Evolutionary conservation across 2,888 invertebrate species (phyloP), one percentile per base, ranked within the genome.

Genomic region (Lycophotia porphyrea): DNA sequence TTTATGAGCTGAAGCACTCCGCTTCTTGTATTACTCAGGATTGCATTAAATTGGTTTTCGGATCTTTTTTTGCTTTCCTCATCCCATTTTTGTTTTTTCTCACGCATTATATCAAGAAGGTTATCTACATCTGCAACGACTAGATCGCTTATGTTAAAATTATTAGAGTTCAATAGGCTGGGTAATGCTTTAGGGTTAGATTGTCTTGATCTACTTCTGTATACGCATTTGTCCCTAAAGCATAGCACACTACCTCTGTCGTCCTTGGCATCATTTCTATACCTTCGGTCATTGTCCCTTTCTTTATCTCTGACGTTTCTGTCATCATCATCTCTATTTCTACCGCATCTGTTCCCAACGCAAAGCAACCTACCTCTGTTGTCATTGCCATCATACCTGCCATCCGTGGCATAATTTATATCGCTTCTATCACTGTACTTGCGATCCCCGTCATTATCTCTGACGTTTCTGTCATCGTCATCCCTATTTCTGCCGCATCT

Each of bases 151-250:
- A 39, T 5, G 21, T 68, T 36, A 21, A 13, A 34, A 21, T 7
- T 34, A 24, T 8, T 11, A 15, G 7, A 18, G 18, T n/a, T 18
- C 4, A 24, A n/a, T 24, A 15, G 4, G 2, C 13, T 18, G 4
- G 4, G 7, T 66, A 8, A 2, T 4, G 11, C 11, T 66, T 13
- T 13, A 34, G 18, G 13, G 44, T 34, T 34, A 11, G 34, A 21
- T 34, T 34, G 60, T 24, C 34, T 60, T 34, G 24, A 24, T 34
- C 21, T 44, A 68, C 11, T 42, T 67, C 21, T 44, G 52, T n/a
- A 13, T 42, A 42, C 9, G 39, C 78, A 77, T 47, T 18, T 31
- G 31, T 74, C 18, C 21, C 64, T 61, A 36, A 13, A 31, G 42
- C 66, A 72, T 21, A 34, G 8, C 34, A 21, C 1, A 1, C 18